Conservation (phyloP, 2,888 invertebrate species). For the Bedellia somnulentella region DNA sequence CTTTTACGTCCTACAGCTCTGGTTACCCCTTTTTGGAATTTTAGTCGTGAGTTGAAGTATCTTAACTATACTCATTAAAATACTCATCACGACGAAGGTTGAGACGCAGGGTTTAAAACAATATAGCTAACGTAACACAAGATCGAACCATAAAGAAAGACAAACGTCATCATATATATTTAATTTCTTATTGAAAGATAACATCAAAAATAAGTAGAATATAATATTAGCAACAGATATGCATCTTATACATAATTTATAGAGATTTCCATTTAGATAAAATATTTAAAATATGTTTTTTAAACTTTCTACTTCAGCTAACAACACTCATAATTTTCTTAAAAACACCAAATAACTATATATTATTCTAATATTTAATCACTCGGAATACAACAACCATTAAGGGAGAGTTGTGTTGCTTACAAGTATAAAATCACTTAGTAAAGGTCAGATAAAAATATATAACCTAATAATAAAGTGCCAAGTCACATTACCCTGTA, state of each 20-base stretch:
- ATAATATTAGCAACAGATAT: constrained; percentile 47
- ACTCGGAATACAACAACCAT: constrained; percentile 41
- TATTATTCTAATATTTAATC: constrained; percentile 22
- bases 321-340: constrained; percentile 17
- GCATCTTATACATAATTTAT: constrained; percentile 11
- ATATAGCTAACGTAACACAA: no score
- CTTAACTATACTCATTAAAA: no score
- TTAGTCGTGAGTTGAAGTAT: no score
- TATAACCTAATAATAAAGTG: constrained; percentile 15
- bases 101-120: no score
- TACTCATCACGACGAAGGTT: no score
- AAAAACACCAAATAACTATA: constrained; percentile 19
- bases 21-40: no score
- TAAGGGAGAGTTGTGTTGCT: no score
- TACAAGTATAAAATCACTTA: constrained; percentile 6
- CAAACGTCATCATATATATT: no score
- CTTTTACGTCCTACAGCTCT: no score
- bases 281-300: constrained; percentile 24
- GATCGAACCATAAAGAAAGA: no score
- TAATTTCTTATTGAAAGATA: constrained; percentile 14
- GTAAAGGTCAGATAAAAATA: constrained; percentile 7
- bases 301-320: constrained; percentile 33
- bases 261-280: constrained; percentile 20
- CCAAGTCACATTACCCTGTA: constrained; percentile 47
- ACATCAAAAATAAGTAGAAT: constrained; percentile 44